Conservation (phyloP, 2,113 vertebrate species). For the Pollachius pollachius region DNA sequence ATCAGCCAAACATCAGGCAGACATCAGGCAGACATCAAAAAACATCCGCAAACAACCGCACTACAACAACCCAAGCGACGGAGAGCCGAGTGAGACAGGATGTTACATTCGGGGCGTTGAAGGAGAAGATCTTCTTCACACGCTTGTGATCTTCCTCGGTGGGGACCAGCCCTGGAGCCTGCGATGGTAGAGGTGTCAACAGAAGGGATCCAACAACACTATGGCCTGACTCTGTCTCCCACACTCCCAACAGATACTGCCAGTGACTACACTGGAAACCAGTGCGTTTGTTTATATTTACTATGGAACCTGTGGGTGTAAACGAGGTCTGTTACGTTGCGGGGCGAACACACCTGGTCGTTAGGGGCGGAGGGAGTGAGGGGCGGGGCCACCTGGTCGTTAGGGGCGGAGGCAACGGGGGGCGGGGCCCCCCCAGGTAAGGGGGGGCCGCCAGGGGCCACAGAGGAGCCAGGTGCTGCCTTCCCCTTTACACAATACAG, state of each 20-base stretch:
- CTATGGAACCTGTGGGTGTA: too few species aligned
- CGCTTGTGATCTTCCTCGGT: conserved; percentile 83
- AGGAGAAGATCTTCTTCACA: conserved; percentile 85
- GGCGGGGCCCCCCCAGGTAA: conserved; percentile 10
- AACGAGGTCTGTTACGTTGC: too few species aligned
- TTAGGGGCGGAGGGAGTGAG: conserved; percentile 31
- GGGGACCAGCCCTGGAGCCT: conserved; percentile 76
- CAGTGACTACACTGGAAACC: too few species aligned
- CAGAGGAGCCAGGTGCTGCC: conserved; percentile 40
- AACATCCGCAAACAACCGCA: background rate
- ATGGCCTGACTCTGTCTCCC: background rate
- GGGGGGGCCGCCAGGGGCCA: conserved; percentile 44
- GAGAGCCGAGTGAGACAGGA: conserved; percentile 3
- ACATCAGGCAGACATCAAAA: background rate
- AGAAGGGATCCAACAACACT: background rate
- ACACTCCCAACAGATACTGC: background rate
- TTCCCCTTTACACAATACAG: too few species aligned
- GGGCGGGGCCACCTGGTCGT: conserved; percentile 53
- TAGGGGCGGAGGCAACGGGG: conserved; percentile 31
- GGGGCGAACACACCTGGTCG: conserved; percentile 59
- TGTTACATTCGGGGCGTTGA: conserved; percentile 72
- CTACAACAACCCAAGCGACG: conserved; percentile 30
- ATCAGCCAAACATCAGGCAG: background rate
- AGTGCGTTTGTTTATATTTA: too few species aligned
- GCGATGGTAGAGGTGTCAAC: conserved; percentile 52